phyloP scores from a whole-genome alignment of 2,888 invertebrate species.

The Mesoligia furuncula region DNA sequence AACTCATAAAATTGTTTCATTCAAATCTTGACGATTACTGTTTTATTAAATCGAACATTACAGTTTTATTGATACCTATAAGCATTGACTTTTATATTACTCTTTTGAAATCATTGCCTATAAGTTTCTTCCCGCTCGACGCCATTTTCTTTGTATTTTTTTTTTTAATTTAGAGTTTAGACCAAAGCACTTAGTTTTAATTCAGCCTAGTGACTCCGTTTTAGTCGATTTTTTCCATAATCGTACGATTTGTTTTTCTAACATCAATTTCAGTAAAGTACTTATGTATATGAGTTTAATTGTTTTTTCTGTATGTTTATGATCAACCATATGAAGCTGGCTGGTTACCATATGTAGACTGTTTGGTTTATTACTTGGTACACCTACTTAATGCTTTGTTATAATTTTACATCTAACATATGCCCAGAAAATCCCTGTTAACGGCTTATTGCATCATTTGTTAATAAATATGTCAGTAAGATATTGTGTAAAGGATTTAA shows the following conservation, averaged over 20 bases:
- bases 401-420: slow-evolving; percentile 64
- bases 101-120: too few relatives aligned
- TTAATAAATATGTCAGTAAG: slow-evolving; percentile 38
- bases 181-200: background rate
- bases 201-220: background rate
- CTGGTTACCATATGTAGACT: slow-evolving; percentile 60
- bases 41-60: background rate
- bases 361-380: slow-evolving; percentile 54
- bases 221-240: slow-evolving; percentile 38
- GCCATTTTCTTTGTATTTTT: background rate
- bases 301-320: slow-evolving; percentile 55
- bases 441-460: slow-evolving; percentile 50
- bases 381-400: slow-evolving; percentile 56
- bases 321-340: slow-evolving; percentile 39
- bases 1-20: background rate
- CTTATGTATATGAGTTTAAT: slow-evolving; percentile 14
- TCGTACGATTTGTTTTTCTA: slow-evolving; percentile 18
- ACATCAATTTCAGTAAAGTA: slow-evolving; percentile 17
- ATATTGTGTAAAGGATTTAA: slow-evolving; percentile 26
- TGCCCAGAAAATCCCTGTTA: slow-evolving; percentile 68
- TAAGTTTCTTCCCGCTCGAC: background rate
- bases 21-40: background rate
- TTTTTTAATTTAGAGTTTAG: background rate
- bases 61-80: background rate
- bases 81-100: too few relatives aligned